Evolutionary conservation across 1,140 invertebrate genomes (phyloP).

Genomic region (Saccostrea glomerata): DNA sequence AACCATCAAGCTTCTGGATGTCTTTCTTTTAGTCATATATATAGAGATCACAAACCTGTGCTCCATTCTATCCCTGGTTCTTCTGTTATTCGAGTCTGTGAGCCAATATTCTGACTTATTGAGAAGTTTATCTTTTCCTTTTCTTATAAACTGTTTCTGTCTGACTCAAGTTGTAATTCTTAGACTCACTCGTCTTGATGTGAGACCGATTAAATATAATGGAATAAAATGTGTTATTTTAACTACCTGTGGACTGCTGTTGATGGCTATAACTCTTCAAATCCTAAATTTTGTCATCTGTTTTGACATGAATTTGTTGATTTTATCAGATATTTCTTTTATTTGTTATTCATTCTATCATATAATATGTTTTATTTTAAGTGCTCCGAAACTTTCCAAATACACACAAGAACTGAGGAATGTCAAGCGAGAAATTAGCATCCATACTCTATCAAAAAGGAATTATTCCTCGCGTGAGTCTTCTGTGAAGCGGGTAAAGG

Average conservation of each 20-base stretch:
- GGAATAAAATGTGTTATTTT: conserved; percentile 31
- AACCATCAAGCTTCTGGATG: not conserved
- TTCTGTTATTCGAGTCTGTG: not conserved
- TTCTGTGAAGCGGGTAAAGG: not conserved
- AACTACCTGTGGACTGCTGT: not conserved
- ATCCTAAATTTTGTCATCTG: not conserved
- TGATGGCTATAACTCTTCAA: not conserved
- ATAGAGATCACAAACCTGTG: not conserved
- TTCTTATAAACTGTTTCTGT: conserved; percentile 31
- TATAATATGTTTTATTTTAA: not conserved
- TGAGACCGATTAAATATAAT: conserved; percentile 26
- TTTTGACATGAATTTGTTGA: not conserved
- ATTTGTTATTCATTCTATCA: conserved; percentile 5
- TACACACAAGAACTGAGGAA: conserved; percentile 10
- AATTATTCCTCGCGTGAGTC: not conserved
- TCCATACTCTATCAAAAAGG: conserved; percentile 7
- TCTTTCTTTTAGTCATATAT: conserved; percentile 5
- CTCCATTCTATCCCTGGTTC: not conserved
- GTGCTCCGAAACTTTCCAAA: conserved; percentile 25
- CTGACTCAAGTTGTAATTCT: conserved; percentile 4
- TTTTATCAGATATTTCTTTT: conserved; percentile 5
- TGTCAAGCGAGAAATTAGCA: conserved; percentile 6
- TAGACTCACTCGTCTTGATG: conserved; percentile 3
- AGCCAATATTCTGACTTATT: conserved; percentile 16
- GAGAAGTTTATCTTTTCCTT: conserved; percentile 23